Conservation (phyloP, 2,113 vertebrate genomes). For the Ictalurus punctatus region DNA sequence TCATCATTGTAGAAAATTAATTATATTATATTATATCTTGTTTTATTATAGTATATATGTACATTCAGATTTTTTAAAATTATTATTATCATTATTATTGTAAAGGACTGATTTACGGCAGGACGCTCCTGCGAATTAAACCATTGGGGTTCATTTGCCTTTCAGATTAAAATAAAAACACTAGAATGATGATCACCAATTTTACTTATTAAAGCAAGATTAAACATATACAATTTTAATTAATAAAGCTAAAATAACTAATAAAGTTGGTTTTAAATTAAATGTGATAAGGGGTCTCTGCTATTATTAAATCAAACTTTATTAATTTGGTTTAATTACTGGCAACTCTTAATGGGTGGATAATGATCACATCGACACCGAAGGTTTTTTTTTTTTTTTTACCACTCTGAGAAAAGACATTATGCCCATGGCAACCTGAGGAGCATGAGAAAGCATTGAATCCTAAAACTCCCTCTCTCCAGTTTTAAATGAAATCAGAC, state of each 20-base stretch:
- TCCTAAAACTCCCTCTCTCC: neutral
- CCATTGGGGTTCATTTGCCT: neutral
- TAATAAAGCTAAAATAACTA: neutral
- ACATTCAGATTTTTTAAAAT: neutral
- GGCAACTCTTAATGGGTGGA: neutral
- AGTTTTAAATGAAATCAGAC: slow-evolving; percentile 33
- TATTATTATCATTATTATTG: neutral
- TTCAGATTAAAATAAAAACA: neutral
- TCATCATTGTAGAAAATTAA: neutral
- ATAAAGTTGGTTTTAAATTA: neutral
- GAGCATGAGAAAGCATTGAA: slow-evolving; percentile 10
- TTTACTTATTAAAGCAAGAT: neutral
- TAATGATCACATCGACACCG: neutral
- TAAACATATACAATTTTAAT: neutral
- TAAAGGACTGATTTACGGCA: no score
- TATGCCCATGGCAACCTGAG: slow-evolving; percentile 34
- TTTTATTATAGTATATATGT: neutral
- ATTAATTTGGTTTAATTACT: neutral
- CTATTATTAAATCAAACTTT: slow-evolving; percentile 1
- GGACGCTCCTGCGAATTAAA: neutral
- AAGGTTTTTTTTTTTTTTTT: slow-evolving; percentile 13
- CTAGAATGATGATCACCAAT: neutral
- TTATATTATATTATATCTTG: neutral
- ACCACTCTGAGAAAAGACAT: neutral
- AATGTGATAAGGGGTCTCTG: neutral